A percentile compares a stretch with the other conserved stretches of the same genome.
phyloP scores from a whole-genome alignment of 2,113 vertebrate genomes.

The Istiophorus platypterus region DNA sequence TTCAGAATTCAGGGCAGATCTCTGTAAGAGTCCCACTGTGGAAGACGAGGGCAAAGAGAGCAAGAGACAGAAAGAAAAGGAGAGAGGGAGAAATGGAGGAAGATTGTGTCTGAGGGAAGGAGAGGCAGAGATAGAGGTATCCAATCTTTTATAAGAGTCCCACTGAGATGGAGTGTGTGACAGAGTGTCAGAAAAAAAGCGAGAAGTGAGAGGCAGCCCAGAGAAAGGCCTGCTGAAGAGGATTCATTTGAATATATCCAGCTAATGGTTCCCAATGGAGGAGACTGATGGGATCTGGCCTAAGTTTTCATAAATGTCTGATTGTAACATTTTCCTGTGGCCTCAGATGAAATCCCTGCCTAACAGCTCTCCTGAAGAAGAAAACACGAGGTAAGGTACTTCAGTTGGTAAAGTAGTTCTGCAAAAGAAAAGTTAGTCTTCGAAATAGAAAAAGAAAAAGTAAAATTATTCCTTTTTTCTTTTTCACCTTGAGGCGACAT shows the following conservation, averaged over 20 bases:
- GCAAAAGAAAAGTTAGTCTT: not conserved
- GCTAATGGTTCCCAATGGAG: slow-evolving; percentile 63
- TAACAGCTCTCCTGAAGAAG: slow-evolving; percentile 7
- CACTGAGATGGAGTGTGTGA: slow-evolving; percentile 51
- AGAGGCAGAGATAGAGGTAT: slow-evolving; percentile 61
- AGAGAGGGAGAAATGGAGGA: slow-evolving; percentile 1
- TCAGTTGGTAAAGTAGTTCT: not conserved
- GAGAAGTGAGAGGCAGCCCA: slow-evolving; percentile 8
- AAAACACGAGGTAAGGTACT: not conserved
- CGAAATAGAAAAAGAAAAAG: slow-evolving; percentile 10
- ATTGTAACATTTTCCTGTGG: slow-evolving; percentile 46
- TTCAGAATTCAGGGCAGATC: slow-evolving; percentile 67
- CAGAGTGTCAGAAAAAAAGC: slow-evolving; percentile 39
- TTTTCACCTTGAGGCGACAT: slow-evolving; percentile 32
- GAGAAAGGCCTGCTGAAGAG: slow-evolving; percentile 34
- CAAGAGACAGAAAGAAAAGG: slow-evolving; percentile 12
- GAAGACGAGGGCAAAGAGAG: slow-evolving; percentile 34
- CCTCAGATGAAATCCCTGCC: slow-evolving; percentile 32
- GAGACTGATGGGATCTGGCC: slow-evolving; percentile 9
- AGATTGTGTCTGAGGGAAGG: slow-evolving; percentile 56
- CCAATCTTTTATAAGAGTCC: slow-evolving; percentile 68
- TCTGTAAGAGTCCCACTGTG: slow-evolving; percentile 54
- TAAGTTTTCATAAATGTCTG: slow-evolving; percentile 46
- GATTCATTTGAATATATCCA: slow-evolving; percentile 49
- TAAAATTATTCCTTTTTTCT: slow-evolving; percentile 26